Base-by-base conservation (phyloP, 2,797 vertebrate genomes). In the Philypnodon macrostomus region DNA sequence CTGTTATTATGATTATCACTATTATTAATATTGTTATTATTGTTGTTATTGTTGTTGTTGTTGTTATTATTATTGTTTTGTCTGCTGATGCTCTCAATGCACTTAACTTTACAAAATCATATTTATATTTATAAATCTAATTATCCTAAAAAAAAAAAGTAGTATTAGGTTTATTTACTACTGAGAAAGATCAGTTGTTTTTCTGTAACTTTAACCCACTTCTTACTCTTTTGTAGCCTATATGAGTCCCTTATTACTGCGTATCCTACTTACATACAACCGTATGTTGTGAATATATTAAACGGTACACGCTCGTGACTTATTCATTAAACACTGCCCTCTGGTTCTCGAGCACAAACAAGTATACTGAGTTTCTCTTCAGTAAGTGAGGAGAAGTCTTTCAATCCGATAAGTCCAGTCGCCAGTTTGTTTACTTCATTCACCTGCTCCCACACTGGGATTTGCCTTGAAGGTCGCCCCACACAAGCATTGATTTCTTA, bases 241-340 rank as follows among this genome's bases (percentile, higher is more conserved):
- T n/a, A n/a, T n/a, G n/a, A n/a, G n/a, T n/a, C n/a, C n/a, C 13
- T 17, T 30, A 44, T 44, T 30, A 44, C 15, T 11, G 14, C 14
- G 38, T 41, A 44, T 8, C 41, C 15, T 31, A 29, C 24, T 42
- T 29, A 29, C n/a, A n/a, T n/a, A n/a, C n/a, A n/a, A n/a, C n/a
- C n/a, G n/a, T n/a, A n/a, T 30, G 24, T 10, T n/a, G 27, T 44
- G 41, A 30, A 30, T 44, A 24, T 16, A 44, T 44, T 12, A 30
- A 18, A 44, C 15, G n/a, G 26, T n/a, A n/a, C 41, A 18, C 11
- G 12, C 10, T 30, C 27, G 18, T 31, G 30, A 44, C 16, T 30
- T 30, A 44, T 44, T 44, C 41, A 44, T 18, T n/a, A 16, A 6
- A 11, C 27, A 44, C 5, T 18, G 26, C 41, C 41, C 41, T 44